A percentile compares a stretch with the other conserved stretches of the same genome.
phyloP scores from a whole-genome alignment of 2,797 vertebrate genomes.

The Mormyrus hasselquistii region DNA sequence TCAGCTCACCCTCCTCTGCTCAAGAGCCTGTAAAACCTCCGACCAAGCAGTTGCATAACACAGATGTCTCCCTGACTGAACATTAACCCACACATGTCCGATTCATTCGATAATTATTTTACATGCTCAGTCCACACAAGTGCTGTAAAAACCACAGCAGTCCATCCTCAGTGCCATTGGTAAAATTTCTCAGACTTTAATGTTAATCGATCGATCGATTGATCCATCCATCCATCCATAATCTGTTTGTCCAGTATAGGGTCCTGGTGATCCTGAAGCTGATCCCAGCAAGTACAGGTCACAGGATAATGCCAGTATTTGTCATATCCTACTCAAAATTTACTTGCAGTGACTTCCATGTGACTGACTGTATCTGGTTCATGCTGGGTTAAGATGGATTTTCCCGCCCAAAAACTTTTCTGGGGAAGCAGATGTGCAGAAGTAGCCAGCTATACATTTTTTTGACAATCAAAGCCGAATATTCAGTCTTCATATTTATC shows the following conservation, averaged over 20 bases:
- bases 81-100: background rate
- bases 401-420: background rate
- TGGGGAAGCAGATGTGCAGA: background rate
- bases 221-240: background rate
- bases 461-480: background rate
- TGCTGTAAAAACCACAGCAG: background rate
- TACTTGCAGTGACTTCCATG: background rate
- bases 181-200: background rate
- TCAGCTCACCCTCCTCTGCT: conserved; percentile 25
- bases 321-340: background rate
- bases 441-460: background rate
- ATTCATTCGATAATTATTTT: background rate
- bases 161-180: background rate
- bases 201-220: background rate
- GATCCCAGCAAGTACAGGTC: background rate
- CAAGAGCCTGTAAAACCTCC: background rate
- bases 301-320: background rate
- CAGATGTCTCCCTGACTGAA: background rate
- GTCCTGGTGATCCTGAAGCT: background rate
- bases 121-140: background rate
- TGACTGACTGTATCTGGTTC: background rate
- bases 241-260: background rate
- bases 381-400: background rate
- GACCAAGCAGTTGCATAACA: background rate
- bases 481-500: background rate